A percentile compares a stretch with the other conserved stretches of the same genome.
These are phyloP conservation scores for Percina caprodes DNA, from an alignment of 2,113 vertebrate species.

Conservation along the genomic window DNA sequence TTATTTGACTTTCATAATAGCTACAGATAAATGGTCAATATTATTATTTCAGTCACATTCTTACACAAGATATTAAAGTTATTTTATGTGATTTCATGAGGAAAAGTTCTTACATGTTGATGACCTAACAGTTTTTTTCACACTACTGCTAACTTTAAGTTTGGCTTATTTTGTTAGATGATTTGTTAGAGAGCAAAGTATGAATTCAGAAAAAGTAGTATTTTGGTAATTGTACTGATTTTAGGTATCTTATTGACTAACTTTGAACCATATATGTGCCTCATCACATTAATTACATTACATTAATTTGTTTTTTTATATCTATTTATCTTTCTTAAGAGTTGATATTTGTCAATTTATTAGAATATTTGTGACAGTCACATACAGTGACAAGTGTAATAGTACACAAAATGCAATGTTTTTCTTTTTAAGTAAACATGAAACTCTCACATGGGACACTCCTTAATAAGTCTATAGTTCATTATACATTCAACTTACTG, in stretches of 20 bases:
- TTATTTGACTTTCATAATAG: background rate
- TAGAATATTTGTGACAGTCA: background rate
- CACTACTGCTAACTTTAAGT: background rate
- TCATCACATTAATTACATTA: background rate
- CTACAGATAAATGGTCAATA: background rate
- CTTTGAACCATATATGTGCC: background rate
- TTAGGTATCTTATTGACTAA: background rate
- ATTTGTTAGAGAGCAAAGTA: background rate
- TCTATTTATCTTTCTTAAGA: background rate
- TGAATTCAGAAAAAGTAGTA: background rate
- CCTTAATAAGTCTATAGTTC: constrained; percentile 3
- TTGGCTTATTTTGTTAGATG: background rate
- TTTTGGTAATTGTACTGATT: background rate
- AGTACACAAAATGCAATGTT: background rate
- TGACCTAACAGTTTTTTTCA: background rate
- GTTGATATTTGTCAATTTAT: background rate
- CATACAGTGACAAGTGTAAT: background rate
- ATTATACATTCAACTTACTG: constrained; percentile 22
- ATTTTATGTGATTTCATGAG: background rate
- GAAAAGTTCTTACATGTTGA: background rate
- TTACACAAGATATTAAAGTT: too few species aligned
- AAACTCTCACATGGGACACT: background rate
- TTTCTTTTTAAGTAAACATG: background rate
- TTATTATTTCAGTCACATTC: too few species aligned
- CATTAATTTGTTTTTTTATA: too few species aligned